Base-by-base conservation (phyloP, 2,797 vertebrate genomes). In the Lophius americanus region DNA sequence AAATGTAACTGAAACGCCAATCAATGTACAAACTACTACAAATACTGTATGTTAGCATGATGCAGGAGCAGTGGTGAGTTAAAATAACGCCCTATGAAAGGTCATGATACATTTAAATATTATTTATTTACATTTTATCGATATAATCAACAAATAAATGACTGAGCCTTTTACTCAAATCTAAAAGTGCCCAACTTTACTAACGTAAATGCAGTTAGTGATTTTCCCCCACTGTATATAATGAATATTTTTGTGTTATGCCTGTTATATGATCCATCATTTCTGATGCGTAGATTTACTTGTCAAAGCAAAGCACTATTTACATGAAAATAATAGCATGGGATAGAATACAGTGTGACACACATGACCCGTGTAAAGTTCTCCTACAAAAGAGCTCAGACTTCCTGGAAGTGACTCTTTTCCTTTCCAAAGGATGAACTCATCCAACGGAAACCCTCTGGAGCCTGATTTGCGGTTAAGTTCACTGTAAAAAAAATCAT, bases 361-460 rank as follows among this genome's bases (percentile, higher is more conserved):
- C 43, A 2, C 7, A 36, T 50, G 41, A 13, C n/a, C 37, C 70
- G 36, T 53, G 50, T 75, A 3, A 70, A 75, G 51, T 32, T 55
- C 10, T 36, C 7, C n/a, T 23, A 48, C 60, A 70, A 76, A 77
- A 53, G 38, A 67, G 33, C 51, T 39, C 0, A 65, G 23, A 73
- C 73, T 69, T 85, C 68, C 64, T 36, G 81, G 75, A 87, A 74
- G 70, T 78, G 65, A 73, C 13, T 78, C 23, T 68, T 67, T 78
- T 14, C 7, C 39, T 76, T 43, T 46, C 54, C 48, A 54, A 23
- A 23, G 23, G 23, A 23, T 56, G 53, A 55, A 6, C 57, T 75
- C 6, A 57, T 59, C 23, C 1, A 33, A 65, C 1, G 2, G 63
- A 65, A 77, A 73, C 7, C 33, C 51, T 60, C 52, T 64, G 51